phyloP scores from a whole-genome alignment of 2,888 invertebrate species.

The Amphimallon solstitiale region DNA sequence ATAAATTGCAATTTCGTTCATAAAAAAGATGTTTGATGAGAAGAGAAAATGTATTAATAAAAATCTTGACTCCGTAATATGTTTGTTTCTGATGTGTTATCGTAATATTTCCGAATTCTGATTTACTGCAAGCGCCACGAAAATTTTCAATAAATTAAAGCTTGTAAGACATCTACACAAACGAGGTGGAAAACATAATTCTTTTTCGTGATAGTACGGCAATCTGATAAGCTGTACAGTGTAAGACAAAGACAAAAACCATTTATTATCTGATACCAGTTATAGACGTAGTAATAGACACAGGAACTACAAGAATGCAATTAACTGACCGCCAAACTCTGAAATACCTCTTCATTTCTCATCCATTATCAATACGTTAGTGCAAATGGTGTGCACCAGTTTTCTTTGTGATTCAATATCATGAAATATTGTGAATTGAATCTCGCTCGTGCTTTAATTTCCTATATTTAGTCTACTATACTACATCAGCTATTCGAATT shows the following conservation, averaged over 20 bases:
- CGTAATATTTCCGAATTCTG: too few species aligned
- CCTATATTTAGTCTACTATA: constrained; percentile 53
- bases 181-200: neutral
- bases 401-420: constrained; percentile 54
- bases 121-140: too few species aligned
- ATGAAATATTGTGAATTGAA: constrained; percentile 59
- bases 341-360: constrained; percentile 59
- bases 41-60: too few species aligned
- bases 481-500: too few species aligned
- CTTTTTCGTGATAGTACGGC: neutral
- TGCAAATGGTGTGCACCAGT: constrained; percentile 61
- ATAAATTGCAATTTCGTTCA: too few species aligned
- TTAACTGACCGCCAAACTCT: constrained; percentile 51
- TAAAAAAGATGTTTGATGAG: too few species aligned
- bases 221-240: neutral
- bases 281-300: constrained; percentile 45
- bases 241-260: neutral
- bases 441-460: constrained; percentile 53
- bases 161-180: too few species aligned
- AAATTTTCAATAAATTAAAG: too few species aligned
- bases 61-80: too few species aligned
- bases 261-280: neutral
- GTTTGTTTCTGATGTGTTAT: too few species aligned
- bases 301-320: constrained; percentile 54
- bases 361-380: constrained; percentile 62